Evolutionary conservation across 1,140 invertebrate genomes (phyloP).

Genomic region (Drosophila mojavensis): DNA sequence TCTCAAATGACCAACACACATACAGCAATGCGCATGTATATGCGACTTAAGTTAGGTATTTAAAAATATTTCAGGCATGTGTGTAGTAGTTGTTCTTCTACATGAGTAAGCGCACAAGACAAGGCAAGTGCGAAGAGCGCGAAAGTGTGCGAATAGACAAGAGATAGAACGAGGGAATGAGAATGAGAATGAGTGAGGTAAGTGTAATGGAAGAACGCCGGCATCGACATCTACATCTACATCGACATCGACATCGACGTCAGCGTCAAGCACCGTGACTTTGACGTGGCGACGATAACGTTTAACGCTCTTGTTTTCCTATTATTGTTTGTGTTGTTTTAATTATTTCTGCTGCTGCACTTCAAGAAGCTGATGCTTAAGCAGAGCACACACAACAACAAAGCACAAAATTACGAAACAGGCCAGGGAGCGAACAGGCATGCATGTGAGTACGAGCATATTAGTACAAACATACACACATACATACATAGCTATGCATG

Average conservation of each 20-base stretch:
- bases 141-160: background rate
- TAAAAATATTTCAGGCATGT: conserved; percentile 46
- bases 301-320: conserved; percentile 42
- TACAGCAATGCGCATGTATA: background rate
- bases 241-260: conserved; percentile 31
- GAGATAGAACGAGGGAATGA: background rate
- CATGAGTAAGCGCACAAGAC: conserved; percentile 26
- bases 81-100: conserved; percentile 14
- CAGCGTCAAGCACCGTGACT: conserved; percentile 55
- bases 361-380: conserved; percentile 24
- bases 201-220: conserved; percentile 34
- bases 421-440: conserved; percentile 24
- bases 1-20: conserved; percentile 5
- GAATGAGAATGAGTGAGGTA: conserved; percentile 13
- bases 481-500: background rate
- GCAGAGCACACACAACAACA: conserved; percentile 15
- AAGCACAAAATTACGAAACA: conserved; percentile 64
- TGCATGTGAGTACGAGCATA: background rate
- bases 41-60: conserved; percentile 27
- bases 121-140: background rate
- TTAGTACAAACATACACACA: background rate
- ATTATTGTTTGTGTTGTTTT: conserved; percentile 27
- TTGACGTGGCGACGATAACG: conserved; percentile 64
- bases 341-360: conserved; percentile 19
- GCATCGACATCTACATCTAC: background rate